Percentiles rank a stretch among this genome's conserved stretches.
Evolutionary conservation across 1,140 invertebrate genomes (phyloP).

Genomic region (Mactra quadrangularis): DNA sequence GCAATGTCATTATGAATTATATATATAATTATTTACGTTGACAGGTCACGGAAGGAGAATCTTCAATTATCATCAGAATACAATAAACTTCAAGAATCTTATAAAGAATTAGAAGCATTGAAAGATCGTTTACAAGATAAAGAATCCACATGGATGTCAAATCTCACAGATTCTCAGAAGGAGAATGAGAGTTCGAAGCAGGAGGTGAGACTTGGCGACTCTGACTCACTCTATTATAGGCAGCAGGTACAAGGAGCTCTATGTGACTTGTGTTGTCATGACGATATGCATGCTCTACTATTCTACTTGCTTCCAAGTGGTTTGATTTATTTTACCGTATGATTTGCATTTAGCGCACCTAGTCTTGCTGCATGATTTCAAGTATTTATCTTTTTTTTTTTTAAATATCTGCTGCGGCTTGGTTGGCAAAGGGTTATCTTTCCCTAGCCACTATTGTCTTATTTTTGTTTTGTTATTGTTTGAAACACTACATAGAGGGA

Average conservation of each 20-base stretch:
- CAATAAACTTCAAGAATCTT: conserved; percentile 82
- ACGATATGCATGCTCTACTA: conserved; percentile 8
- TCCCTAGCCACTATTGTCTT: too few relatives aligned
- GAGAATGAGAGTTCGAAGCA: conserved; percentile 78
- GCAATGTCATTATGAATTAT: too few relatives aligned
- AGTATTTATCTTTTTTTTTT: too few relatives aligned
- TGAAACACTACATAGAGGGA: too few relatives aligned
- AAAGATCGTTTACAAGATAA: conserved; percentile 78
- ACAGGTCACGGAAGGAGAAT: conserved; percentile 82
- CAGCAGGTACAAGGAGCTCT: conserved; percentile 50
- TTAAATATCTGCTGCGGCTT: too few relatives aligned
- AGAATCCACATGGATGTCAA: conserved; percentile 75
- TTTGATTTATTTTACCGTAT: too few relatives aligned
- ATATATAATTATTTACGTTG: too few relatives aligned
- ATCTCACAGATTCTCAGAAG: conserved; percentile 82
- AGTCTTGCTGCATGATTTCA: too few relatives aligned
- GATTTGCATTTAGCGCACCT: too few relatives aligned
- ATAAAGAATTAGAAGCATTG: conserved; percentile 79
- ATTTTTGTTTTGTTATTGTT: too few relatives aligned
- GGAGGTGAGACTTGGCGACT: conserved; percentile 76
- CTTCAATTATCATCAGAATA: conserved; percentile 80
- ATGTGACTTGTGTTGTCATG: conserved; percentile 18
- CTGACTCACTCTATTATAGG: conserved; percentile 44
- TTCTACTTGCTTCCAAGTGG: too few relatives aligned
- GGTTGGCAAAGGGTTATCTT: too few relatives aligned